Conservation (phyloP, 2,113 vertebrate species). For the Bostrychus sinensis region DNA sequence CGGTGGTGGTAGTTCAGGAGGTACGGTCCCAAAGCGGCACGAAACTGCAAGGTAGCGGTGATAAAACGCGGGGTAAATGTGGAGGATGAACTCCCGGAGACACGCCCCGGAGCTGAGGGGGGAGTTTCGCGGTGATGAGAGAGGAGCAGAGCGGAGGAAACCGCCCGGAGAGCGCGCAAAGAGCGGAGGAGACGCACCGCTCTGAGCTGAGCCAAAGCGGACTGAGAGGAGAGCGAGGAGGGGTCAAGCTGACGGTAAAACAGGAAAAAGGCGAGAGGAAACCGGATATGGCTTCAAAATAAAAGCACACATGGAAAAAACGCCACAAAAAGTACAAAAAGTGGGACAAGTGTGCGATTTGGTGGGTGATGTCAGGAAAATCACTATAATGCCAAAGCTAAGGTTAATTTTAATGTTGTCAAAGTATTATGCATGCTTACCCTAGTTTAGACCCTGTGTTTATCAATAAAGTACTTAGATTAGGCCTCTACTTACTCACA, state of each 20-base stretch:
- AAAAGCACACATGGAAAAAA: no score
- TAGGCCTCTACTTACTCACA: no score
- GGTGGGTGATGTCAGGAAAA: no score
- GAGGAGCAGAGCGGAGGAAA: neutral
- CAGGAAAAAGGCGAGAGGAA: neutral
- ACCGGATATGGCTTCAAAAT: conserved; percentile 39
- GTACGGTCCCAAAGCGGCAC: neutral
- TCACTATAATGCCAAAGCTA: no score
- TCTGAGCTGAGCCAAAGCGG: neutral
- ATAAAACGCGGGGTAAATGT: fast-evolving
- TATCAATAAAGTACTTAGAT: no score
- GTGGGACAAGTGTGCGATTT: no score
- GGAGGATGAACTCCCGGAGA: fast-evolving
- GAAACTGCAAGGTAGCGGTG: neutral
- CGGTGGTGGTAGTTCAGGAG: no score
- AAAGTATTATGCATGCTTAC: no score
- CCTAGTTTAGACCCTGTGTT: no score
- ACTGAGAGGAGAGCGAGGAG: neutral
- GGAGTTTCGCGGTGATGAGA: neutral
- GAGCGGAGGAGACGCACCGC: neutral
- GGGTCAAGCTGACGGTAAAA: conserved; percentile 2
- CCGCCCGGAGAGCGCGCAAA: conserved; percentile 30
- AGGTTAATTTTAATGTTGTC: no score
- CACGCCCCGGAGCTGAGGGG: neutral
- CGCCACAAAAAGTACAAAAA: no score